Evolutionary conservation across 2,888 invertebrate species (phyloP), one percentile per base, ranked within the genome.

Genomic region (Orthonychiurus folsomi): DNA sequence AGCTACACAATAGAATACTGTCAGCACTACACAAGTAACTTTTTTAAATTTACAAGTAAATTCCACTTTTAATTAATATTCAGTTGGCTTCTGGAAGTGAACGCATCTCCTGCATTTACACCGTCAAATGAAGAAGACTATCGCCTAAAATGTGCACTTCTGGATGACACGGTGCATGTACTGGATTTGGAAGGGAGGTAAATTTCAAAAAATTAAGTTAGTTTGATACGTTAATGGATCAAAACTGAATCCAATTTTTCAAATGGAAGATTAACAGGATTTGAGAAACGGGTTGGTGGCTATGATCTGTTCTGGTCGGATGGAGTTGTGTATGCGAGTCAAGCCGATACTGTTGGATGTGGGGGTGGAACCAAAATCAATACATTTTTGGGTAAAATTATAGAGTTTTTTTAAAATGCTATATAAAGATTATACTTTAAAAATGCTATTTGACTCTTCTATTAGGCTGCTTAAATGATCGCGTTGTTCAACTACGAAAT

Each of bases 71-170:
- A n/a, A 57, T 26, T 27, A 26, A 20, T 54, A 1, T 50, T 56
- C 20, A 80, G 80, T 18, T 83, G 82, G 82, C 73, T 83, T 55
- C 76, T 83, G 50, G 83, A 84, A 76, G 82, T 83, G 59, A 84
- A 84, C 74, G 83, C 84, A 1, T 82, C 82, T 9, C 84, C 84
- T 1, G 82, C 82, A 1, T 74, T 83, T 60, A 80, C 80, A n/a
- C 81, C 83, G 25, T 83, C 83, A 59, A 82, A 81, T 64, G 77
- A 78, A 62, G 82, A 82, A 59, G 84, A 84, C 73, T 81, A 82
- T 72, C 78, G 80, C 23, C 75, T 84, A 25, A 84, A 84, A 73
- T 81, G 77, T 74, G 80, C 81, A 50, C 75, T 84, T 21, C 75
- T 84, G 15, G 80, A 81, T 73, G 83, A 84, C 74, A 79, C 81